Percentiles rank a stretch among this genome's conserved stretches.
Conservation (phyloP, 2,888 invertebrate species). For the Dryomyza anilis region DNA sequence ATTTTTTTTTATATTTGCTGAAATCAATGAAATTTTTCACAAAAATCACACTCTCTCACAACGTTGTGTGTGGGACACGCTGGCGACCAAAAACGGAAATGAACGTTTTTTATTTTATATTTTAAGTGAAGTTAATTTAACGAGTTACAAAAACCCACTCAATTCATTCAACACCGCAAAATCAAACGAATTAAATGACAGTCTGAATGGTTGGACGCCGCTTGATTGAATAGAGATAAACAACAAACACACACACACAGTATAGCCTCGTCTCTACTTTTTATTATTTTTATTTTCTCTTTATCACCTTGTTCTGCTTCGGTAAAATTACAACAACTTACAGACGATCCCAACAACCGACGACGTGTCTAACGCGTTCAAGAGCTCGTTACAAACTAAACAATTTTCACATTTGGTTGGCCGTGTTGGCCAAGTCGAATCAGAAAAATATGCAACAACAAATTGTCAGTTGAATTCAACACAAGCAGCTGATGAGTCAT, state of each 20-base stretch:
- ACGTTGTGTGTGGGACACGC: too few relatives aligned
- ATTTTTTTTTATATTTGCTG: not conserved
- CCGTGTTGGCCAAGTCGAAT: not conserved
- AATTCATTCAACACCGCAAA: too few relatives aligned
- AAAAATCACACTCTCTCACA: too few relatives aligned
- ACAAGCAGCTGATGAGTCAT: constrained; percentile 20
- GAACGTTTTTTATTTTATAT: too few relatives aligned
- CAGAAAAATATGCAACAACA: not conserved
- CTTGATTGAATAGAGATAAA: not conserved
- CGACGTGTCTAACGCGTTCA: not conserved
- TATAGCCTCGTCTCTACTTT: not conserved
- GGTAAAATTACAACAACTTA: not conserved
- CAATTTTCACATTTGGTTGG: not conserved
- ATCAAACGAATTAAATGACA: too few relatives aligned
- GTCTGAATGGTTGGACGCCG: not conserved
- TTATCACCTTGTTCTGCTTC: not conserved
- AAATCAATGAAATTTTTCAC: not conserved
- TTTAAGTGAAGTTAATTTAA: too few relatives aligned
- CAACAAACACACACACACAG: too few relatives aligned
- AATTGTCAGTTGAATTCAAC: not conserved
- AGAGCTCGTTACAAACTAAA: constrained; percentile 18
- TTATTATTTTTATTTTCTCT: not conserved
- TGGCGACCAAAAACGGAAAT: not conserved
- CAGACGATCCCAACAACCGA: not conserved
- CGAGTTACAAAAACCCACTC: too few relatives aligned